Base-by-base conservation (phyloP, 2,888 invertebrate species). In the Therioaphis trifolii region DNA sequence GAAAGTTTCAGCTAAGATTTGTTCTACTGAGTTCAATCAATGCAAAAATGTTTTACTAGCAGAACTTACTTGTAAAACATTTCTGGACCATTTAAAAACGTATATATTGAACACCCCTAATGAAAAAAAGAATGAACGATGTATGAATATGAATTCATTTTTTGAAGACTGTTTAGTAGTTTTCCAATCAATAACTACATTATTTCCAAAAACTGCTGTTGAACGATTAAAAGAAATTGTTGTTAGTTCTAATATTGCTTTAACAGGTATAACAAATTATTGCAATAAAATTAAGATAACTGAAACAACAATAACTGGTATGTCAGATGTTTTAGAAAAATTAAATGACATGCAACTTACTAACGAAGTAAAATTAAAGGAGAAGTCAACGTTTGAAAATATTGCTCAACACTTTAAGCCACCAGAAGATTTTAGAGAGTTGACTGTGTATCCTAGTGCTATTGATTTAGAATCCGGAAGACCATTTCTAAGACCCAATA, bases 371-470 rank as follows among this genome's bases (percentile, higher is more conserved):
- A 68, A 69, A 71, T 80, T 78, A 35, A 69, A 76, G 75, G 52
- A 85, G 63, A 52, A 58, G 49, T 15, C 49, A 55, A 88, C 84
- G 89, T 89, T 80, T 89, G 89, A 1, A 87, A 86, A 78, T 88
- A 88, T 88, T 89, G 84, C 89, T 90, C 84, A 84, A 14, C 43
- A 74, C 29, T 21, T 35, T 27, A 82, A 72, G 82, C 90, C 91
- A 29, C 89, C 89, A 80, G 88, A 91, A 85, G 89, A 90, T 84
- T 89, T 91, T 66, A 91, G 92, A 0, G 88, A 90, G 3, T 89
- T 90, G 85, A 88, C 90, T 79, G 90, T 93, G 84, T 90, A 91
- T 86, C 90, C 93, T 0, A 89, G 89, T 0, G 86, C 89, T 0
- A 88, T 88, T 18, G 90, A 90, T 86, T 80, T 90, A 86, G 87